phyloP scores from a whole-genome alignment of 2,888 invertebrate species.

The Drosophila longiperda region DNA sequence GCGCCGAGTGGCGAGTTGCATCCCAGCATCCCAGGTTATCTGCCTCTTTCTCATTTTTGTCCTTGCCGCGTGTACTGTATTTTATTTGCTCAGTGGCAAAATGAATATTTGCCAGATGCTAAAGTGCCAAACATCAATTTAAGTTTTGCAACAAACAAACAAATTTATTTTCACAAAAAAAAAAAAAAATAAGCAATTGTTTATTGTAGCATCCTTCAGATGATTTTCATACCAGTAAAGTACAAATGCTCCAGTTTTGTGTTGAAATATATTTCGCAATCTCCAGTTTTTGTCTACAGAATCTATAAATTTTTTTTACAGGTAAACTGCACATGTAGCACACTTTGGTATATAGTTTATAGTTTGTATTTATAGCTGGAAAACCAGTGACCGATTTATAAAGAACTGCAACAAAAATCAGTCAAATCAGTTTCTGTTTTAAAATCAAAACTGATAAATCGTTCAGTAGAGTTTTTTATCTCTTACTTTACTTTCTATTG shows the following conservation, averaged over 20 bases:
- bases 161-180: constrained; percentile 50
- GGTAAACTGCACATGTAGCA: background rate
- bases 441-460: background rate
- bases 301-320: background rate
- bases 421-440: background rate
- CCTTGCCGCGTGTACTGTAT: constrained; percentile 54
- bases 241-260: background rate
- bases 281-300: background rate
- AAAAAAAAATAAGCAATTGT: constrained; percentile 31
- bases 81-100: constrained; percentile 61
- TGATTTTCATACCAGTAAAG: background rate
- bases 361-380: background rate
- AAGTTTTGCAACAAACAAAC: constrained; percentile 57
- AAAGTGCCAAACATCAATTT: constrained; percentile 72
- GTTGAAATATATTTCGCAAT: background rate
- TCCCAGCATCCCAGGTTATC: constrained; percentile 21
- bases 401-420: background rate
- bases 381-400: background rate
- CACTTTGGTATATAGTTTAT: background rate
- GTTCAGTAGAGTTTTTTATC: fast-evolving
- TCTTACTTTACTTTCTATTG: no score
- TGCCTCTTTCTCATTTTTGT: constrained; percentile 34
- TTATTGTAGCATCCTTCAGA: constrained; percentile 38
- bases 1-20: constrained; percentile 15
- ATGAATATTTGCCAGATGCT: constrained; percentile 69